phyloP scores from a whole-genome alignment of 2,113 vertebrate species.

The Anoura caudifer region DNA sequence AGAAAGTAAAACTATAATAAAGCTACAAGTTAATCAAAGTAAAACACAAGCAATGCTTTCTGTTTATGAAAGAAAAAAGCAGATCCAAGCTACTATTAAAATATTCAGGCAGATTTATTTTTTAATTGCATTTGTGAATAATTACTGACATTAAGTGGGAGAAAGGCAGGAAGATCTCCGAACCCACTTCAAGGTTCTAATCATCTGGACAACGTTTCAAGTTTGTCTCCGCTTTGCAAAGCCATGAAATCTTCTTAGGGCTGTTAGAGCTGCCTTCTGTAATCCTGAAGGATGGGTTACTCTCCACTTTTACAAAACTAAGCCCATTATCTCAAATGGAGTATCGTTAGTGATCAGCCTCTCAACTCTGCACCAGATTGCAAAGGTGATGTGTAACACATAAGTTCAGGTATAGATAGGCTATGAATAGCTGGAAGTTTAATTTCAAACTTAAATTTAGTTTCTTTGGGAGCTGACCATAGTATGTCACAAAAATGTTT shows the following conservation, averaged over 20 bases:
- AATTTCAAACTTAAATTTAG: conserved; percentile 4
- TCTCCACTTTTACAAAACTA: neutral
- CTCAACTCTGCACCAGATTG: neutral
- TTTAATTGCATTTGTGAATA: conserved; percentile 29
- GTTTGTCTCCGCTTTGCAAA: conserved; percentile 43
- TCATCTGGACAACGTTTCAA: conserved; percentile 10
- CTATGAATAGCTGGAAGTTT: neutral
- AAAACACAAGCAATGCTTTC: conserved; percentile 32
- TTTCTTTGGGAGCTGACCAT: neutral
- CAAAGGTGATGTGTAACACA: neutral
- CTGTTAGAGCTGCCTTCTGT: neutral
- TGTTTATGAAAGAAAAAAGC: neutral
- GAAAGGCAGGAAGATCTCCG: neutral
- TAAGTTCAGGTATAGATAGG: neutral
- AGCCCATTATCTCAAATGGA: neutral
- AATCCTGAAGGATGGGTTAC: neutral
- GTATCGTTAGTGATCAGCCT: neutral
- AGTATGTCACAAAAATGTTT: neutral
- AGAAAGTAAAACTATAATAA: conserved; percentile 19
- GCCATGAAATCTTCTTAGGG: conserved; percentile 11
- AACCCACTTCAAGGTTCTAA: conserved; percentile 25
- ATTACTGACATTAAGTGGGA: neutral
- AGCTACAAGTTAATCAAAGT: neutral
- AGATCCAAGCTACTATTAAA: neutral
- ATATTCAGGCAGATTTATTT: neutral